A percentile compares a stretch with the other conserved stretches of the same genome.
Conservation (phyloP, 2,797 vertebrate genomes). For the Gymnoscopelus braueri region DNA sequence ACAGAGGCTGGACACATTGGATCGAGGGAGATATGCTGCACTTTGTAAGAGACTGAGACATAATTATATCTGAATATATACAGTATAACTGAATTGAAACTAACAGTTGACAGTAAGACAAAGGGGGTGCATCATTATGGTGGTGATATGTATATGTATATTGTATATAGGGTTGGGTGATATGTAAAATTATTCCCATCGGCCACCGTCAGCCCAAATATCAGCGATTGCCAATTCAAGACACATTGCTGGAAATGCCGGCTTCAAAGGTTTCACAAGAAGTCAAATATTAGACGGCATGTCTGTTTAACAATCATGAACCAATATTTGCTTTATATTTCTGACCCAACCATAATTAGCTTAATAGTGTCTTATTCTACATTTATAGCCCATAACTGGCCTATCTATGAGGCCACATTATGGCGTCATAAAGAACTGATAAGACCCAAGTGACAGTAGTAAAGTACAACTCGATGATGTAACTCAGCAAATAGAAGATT, state of each 20-base stretch:
- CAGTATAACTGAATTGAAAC: too few relatives aligned
- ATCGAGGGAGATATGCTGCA: constrained; percentile 90
- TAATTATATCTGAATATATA: neutral
- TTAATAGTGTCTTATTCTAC: neutral
- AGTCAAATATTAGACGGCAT: too few relatives aligned
- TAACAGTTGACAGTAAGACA: too few relatives aligned
- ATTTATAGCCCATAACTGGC: constrained; percentile 16
- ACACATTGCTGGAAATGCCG: too few relatives aligned
- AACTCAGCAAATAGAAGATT: constrained; percentile 7
- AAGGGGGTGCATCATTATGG: too few relatives aligned
- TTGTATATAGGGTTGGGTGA: too few relatives aligned
- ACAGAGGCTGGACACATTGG: constrained; percentile 96
- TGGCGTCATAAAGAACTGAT: neutral
- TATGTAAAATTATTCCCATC: too few relatives aligned
- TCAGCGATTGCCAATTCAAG: too few relatives aligned
- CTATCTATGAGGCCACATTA: constrained; percentile 7
- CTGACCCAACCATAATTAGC: neutral
- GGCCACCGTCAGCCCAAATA: too few relatives aligned
- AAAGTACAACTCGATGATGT: constrained; percentile 18
- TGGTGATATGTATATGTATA: too few relatives aligned
- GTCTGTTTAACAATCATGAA: neutral
- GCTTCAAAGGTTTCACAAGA: too few relatives aligned
- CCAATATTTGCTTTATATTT: neutral
- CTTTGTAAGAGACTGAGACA: constrained; percentile 81
- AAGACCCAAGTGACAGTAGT: neutral